phyloP scores from a whole-genome alignment of 2,113 vertebrate species.

The Amazona guildingii region DNA sequence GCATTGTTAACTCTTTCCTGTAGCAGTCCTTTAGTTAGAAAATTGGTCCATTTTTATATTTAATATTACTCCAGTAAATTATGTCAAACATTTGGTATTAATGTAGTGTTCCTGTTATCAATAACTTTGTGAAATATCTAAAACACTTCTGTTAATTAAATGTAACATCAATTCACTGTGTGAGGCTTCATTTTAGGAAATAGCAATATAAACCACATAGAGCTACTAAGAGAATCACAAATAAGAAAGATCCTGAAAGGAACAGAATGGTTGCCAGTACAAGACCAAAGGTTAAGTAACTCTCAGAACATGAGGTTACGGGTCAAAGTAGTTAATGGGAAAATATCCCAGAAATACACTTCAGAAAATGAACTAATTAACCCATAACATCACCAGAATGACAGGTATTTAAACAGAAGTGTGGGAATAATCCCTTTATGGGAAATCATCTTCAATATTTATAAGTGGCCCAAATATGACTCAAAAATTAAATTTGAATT shows the following conservation, averaged over 20 bases:
- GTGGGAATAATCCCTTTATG: conserved; percentile 3
- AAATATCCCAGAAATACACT: conserved; percentile 54
- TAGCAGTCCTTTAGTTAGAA: background rate
- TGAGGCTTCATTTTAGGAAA: background rate
- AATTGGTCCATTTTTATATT: background rate
- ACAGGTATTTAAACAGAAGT: conserved; percentile 39
- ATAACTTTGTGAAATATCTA: background rate
- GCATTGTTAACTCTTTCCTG: conserved; percentile 23
- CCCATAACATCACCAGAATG: conserved; percentile 32
- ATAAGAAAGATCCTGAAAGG: conserved; percentile 35
- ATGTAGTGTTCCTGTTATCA: background rate
- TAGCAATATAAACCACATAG: background rate
- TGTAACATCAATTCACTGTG: background rate
- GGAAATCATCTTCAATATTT: background rate
- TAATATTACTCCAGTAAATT: background rate
- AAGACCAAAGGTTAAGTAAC: conserved; percentile 59
- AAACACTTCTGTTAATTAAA: background rate
- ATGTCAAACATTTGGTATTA: background rate
- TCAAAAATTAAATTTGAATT: background rate
- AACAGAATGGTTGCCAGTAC: conserved; percentile 41
- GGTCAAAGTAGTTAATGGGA: conserved; percentile 46
- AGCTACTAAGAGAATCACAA: conserved; percentile 36
- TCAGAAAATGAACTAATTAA: conserved; percentile 60
- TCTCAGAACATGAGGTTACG: conserved; percentile 45
- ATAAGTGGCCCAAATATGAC: background rate